These are phyloP conservation scores for Sicus ferrugineus DNA, from an alignment of 2,888 invertebrate species.

Conservation along the genomic window DNA sequence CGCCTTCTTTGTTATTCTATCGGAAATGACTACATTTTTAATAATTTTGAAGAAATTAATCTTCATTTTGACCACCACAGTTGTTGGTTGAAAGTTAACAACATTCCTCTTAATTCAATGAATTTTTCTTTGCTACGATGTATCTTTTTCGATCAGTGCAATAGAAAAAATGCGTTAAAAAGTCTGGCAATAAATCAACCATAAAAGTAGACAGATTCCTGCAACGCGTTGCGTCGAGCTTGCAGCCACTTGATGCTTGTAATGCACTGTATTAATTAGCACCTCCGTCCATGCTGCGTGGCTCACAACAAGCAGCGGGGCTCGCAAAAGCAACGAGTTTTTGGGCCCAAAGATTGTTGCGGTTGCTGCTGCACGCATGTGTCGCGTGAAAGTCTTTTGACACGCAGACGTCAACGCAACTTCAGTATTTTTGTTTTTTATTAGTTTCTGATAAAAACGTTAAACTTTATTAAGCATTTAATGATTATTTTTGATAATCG, in stretches of 20 bases:
- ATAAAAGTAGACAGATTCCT: conserved; percentile 26
- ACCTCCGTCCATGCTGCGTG: conserved; percentile 15
- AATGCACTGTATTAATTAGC: conserved; percentile 30
- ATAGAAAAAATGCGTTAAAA: conserved; percentile 7
- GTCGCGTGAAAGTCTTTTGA: conserved; percentile 7
- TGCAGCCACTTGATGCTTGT: conserved; percentile 8
- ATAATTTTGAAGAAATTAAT: too few relatives aligned
- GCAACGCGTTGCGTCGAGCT: not conserved
- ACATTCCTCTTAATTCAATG: too few relatives aligned
- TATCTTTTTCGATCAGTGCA: not conserved
- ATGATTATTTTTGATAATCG: not conserved
- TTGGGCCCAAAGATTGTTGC: not conserved
- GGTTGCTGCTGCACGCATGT: not conserved
- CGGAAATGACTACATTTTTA: too few relatives aligned
- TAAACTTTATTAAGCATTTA: not conserved
- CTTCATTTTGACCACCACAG: too few relatives aligned
- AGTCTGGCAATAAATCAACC: conserved; percentile 23
- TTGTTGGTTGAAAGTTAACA: too few relatives aligned
- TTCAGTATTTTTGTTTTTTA: not conserved
- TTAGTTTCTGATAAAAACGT: not conserved
- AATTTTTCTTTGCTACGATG: too few relatives aligned
- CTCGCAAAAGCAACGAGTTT: not conserved
- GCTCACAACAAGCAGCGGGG: not conserved
- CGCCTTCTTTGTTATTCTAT: too few relatives aligned
- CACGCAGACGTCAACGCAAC: not conserved